Evolutionary conservation across 2,797 vertebrate genomes (phyloP), one percentile per base, ranked within the genome.

Genomic region (Neosalanx taihuensis): DNA sequence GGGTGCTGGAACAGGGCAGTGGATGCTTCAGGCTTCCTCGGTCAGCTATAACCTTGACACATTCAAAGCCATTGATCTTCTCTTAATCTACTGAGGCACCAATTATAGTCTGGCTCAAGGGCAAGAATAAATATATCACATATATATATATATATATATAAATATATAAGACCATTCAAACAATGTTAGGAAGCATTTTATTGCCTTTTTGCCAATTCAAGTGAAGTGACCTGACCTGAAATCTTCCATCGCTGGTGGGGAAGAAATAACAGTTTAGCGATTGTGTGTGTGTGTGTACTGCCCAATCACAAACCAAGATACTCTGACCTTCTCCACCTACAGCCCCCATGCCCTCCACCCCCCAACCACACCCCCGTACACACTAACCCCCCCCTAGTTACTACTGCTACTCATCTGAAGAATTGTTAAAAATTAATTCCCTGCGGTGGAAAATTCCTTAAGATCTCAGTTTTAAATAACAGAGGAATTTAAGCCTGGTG

Each of bases 381-480:
- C 63, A 71, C 57, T 30, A 67, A 58, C n/a, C n/a, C n/a, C 70
- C 72, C 74, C 70, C 62, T 53, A 17, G 65, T 72, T 70, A 61
- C 69, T 46, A 61, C 69, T 46, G 80, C 79, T 71, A 77, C 85
- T 85, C 86, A 89, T 80, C 84, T 86, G 75, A 79, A 71, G 78
- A 90, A 84, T 79, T 71, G 77, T 75, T 85, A 67, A 86, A 90
- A 90, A 88, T 88, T 90, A 92, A 91, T 90, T 92, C 90, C 84
- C 81, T 72, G 17, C 84, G 85, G 90, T 92, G 93, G 93, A 93
- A 93, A 93, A 93, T 92, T 92, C 91, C 90, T 87, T 75, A 84
- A 80, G 86, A 87, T 86, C 89, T 89, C 79, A 79, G 89, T 90
- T 91, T 91, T 90, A 92, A 93, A 92, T 90, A 92, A 92, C 88